Base-by-base conservation (phyloP, 2,888 invertebrate genomes). In the Exephanes ischioxanthus region DNA sequence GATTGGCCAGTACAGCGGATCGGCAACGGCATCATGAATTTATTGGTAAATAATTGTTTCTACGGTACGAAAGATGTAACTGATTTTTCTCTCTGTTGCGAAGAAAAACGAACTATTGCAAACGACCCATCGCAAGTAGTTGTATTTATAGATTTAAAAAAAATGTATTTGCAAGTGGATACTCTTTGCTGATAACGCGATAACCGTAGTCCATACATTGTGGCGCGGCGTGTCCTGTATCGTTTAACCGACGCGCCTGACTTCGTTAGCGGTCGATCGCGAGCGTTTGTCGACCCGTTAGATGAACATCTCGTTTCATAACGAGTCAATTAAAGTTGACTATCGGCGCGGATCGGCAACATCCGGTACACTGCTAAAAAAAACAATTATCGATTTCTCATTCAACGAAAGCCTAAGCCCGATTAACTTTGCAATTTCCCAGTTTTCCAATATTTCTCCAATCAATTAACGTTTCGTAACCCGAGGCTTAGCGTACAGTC, bases 1-100 rank as follows among this genome's bases (percentile, higher is more conserved):
- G 77, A 51, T 86, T 82, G 80, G 76, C 83, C 75, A 83, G 70
- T 79, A 37, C 77, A 75, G 71, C 72, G 41, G 37, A 78, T 26
- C 51, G 41, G 81, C 67, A 75, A 84, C 82, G 26, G 22, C 81
- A 85, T 77, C 81, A 92, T 91, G 92, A 90, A 89, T 85, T 86
- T 87, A 48, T 87, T 88, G 92, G 92, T 92, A 92, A 90, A 87
- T 85, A 68, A 58, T 58, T 26, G 22, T 58, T 14, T 14, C 58
- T 48, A 16, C 16, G 3, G 45, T 48, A 48, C 45, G 45, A 22
- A 58, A 11, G 22, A 7, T 22, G 26, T 22, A 58, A 11, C 26
- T 11, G 11, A 58, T 26, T 22, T 26, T 26, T 26, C 14, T 70
- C 30, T 41, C 16, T 5, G 30, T 22, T 26, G 48, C 7, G 14